A percentile compares a stretch with the other conserved stretches of the same genome.
Conservation (phyloP, 2,888 invertebrate species). For the Ochropleura leucogaster region DNA sequence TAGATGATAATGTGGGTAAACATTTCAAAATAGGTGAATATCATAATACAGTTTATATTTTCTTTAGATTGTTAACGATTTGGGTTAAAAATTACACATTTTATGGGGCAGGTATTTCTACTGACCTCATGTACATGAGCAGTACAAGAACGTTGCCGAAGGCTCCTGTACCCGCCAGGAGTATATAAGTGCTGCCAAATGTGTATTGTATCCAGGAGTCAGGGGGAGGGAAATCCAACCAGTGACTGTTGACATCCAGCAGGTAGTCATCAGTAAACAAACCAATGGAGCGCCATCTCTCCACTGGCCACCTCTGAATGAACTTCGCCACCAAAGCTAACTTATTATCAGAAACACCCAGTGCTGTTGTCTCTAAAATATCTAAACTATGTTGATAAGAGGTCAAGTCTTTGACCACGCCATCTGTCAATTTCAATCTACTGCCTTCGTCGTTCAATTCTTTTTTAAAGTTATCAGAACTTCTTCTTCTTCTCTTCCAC, state of each 20-base stretch:
- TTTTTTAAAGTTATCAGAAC: conserved; percentile 55
- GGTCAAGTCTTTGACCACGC: conserved; percentile 46
- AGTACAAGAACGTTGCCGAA: conserved; percentile 93
- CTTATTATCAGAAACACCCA: conserved; percentile 45
- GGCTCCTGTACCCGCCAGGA: conserved; percentile 92
- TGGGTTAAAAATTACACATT: not conserved
- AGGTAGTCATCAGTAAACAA: conserved; percentile 91
- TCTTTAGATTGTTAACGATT: not conserved
- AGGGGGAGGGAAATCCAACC: conserved; percentile 93
- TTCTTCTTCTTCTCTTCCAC: conserved; percentile 85
- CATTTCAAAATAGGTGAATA: not conserved
- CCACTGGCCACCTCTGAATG: conserved; percentile 82
- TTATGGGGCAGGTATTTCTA: conserved; percentile 42
- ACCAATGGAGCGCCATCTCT: conserved; percentile 88
- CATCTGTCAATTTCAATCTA: conserved; percentile 56
- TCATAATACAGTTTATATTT: not conserved
- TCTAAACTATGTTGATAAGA: conserved; percentile 51
- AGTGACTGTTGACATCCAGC: conserved; percentile 92
- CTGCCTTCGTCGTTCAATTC: conserved; percentile 44
- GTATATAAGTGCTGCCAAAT: conserved; percentile 91
- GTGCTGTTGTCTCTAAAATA: conserved; percentile 34
- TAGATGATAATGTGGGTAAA: not conserved
- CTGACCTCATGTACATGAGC: conserved; percentile 93
- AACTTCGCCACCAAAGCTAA: conserved; percentile 75
- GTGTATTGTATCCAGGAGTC: conserved; percentile 89